A percentile compares a stretch with the other conserved stretches of the same genome.
These are phyloP conservation scores for Drosophila lutescens DNA, from an alignment of 2,888 invertebrate species.

Conservation along the genomic window DNA sequence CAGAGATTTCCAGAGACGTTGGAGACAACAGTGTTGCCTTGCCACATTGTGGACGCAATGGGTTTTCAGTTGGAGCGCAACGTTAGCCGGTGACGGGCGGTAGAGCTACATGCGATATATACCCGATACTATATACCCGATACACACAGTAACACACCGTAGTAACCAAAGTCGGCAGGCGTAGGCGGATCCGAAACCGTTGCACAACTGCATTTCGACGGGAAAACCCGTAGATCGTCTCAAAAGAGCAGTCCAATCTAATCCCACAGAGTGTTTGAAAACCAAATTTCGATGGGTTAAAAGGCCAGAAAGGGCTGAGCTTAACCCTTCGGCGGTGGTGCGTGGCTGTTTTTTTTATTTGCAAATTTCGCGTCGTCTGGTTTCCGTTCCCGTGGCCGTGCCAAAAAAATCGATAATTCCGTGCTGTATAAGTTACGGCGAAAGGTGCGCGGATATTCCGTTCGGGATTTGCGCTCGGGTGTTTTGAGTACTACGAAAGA, in stretches of 20 bases:
- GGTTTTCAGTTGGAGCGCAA: conserved; percentile 77
- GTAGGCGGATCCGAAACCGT: conserved; percentile 32
- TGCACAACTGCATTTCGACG: conserved; percentile 44
- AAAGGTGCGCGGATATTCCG: conserved; percentile 79
- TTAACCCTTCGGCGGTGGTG: conserved; percentile 22
- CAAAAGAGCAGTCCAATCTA: neutral
- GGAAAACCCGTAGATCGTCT: neutral
- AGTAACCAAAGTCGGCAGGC: conserved; percentile 57
- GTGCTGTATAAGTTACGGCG: conserved; percentile 83
- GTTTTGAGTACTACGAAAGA: conserved; percentile 9
- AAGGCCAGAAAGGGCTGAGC: conserved; percentile 12
- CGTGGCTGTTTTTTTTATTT: conserved; percentile 34
- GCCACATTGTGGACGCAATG: conserved; percentile 58
- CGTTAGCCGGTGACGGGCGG: conserved; percentile 80
- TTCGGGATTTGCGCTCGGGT: conserved; percentile 19
- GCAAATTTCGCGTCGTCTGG: conserved; percentile 49
- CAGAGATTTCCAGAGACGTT: conserved; percentile 64
- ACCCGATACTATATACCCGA: conserved; percentile 2
- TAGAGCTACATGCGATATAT: conserved; percentile 27
- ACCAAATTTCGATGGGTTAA: conserved; percentile 11
- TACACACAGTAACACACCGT: conserved; percentile 66
- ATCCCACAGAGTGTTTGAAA: neutral
- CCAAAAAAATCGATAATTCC: conserved; percentile 81
- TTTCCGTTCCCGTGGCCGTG: conserved; percentile 63
- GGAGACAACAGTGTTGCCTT: conserved; percentile 31